A percentile compares a stretch with the other conserved stretches of the same genome.
phyloP scores from a whole-genome alignment of 2,113 vertebrate species.

The Pedionomus torquatus region DNA sequence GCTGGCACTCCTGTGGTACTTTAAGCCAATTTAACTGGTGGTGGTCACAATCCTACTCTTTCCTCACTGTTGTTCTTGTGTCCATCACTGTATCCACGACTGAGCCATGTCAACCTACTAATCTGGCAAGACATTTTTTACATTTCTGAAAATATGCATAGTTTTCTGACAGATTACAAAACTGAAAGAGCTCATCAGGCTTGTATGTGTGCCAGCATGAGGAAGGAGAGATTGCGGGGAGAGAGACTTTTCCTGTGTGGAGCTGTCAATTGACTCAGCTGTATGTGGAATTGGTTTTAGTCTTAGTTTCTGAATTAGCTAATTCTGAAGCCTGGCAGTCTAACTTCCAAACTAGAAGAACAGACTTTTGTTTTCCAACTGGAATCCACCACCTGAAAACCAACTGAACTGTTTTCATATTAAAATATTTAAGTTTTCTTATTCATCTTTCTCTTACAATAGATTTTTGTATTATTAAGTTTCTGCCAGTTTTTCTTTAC shows the following conservation, averaged over 20 bases:
- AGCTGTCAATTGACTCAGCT: background rate
- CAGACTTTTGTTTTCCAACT: background rate
- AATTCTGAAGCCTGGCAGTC: background rate
- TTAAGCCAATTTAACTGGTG: background rate
- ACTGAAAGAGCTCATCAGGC: background rate
- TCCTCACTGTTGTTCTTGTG: background rate
- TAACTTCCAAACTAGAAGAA: background rate
- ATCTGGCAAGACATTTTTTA: background rate
- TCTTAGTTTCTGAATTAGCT: background rate
- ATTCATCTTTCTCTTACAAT: background rate
- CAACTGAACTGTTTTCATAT: background rate
- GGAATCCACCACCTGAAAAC: background rate
- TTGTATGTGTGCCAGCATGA: background rate
- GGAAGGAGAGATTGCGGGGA: background rate
- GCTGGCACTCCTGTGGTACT: background rate
- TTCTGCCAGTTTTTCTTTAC: background rate
- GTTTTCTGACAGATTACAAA: background rate
- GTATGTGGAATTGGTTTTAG: background rate
- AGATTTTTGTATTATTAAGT: background rate
- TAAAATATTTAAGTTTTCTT: background rate
- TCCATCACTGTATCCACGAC: background rate
- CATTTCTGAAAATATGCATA: background rate
- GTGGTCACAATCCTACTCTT: background rate
- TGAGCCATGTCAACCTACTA: background rate
- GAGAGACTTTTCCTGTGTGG: background rate